phyloP scores from a whole-genome alignment of 2,113 vertebrate species.

The Triplophysa dalaica region DNA sequence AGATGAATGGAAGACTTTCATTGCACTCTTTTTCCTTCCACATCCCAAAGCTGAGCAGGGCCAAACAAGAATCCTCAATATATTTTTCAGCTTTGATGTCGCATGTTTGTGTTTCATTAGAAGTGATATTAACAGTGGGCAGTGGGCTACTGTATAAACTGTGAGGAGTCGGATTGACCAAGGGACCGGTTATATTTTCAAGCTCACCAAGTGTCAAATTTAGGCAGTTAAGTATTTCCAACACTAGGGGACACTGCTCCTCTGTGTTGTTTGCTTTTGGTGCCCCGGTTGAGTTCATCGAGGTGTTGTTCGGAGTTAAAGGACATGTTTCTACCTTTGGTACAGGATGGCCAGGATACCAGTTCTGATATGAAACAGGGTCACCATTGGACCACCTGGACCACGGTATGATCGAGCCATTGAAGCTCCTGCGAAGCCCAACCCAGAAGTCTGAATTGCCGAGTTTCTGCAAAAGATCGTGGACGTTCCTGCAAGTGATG shows the following conservation, averaged over 20 bases:
- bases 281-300: neutral
- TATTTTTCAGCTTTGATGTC: constrained; percentile 14
- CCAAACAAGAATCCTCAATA: constrained; percentile 66
- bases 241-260: neutral
- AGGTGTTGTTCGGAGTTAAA: neutral
- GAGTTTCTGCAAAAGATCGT: constrained; percentile 1
- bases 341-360: constrained; percentile 69
- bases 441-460: constrained; percentile 60
- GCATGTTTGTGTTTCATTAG: neutral
- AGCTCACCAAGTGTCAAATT: neutral
- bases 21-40: constrained; percentile 68
- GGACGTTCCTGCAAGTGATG: constrained; percentile 56
- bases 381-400: constrained; percentile 67
- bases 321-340: constrained; percentile 36
- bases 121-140: neutral
- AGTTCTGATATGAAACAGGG: constrained; percentile 72
- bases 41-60: constrained; percentile 62
- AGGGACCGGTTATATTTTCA: neutral
- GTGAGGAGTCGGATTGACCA: neutral
- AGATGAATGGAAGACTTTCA: constrained; percentile 62
- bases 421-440: constrained; percentile 65
- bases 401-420: constrained; percentile 52
- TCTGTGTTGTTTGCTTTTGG: neutral
- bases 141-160: neutral
- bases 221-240: neutral